Base-by-base conservation (phyloP, 2,113 vertebrate genomes). In the Nyctereutes procyonoides region DNA sequence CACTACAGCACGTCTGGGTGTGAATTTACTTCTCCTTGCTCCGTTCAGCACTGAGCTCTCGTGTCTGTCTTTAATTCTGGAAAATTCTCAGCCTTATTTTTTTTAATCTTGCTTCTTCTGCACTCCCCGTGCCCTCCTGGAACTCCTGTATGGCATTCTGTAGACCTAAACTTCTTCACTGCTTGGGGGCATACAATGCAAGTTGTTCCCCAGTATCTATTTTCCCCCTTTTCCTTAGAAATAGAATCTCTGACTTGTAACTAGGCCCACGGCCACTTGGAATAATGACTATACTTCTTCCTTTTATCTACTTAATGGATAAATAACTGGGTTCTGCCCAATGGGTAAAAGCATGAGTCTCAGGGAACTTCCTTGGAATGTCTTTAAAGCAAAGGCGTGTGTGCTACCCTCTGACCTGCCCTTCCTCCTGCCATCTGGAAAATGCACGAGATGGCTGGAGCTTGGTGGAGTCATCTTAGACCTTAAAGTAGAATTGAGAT, bases 21-120 rank as follows among this genome's bases (percentile, higher is more conserved):
- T 88, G 82, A 62, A 77, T 85, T 92, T 87, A 83, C 73, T 97
- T 96, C 79, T 65, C 62, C 81, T 96, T 96, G 69, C 88, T 93
- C 86, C 85, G 6, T 77, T 95, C 53, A 81, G 22, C 65, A 71
- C 51, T 63, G 69, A 90, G 65, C 58, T 77, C 13, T 53, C 26
- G 10, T 15, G 9, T 56, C 60, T 58, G 51, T 85, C 81, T 96
- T 94, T 94, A 94, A 67, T 92, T 93, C 73, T 90, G 63, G 65
- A 73, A 95, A 92, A 67, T 48, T 63, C 80, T 92, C 88, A 88
- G 76, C 30, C 12, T n/a, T 87, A 84, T 43, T 87, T 89, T 81
- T 77, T 98, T 93, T 96, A 85, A 80, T 92, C 71, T 96, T 89
- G 85, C 93, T 93, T 92, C 71, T 85, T 88, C 90, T 63, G 22